These are phyloP conservation scores for Hormaphis cornu DNA, from an alignment of 1,140 invertebrate genomes.

Conservation along the genomic window DNA sequence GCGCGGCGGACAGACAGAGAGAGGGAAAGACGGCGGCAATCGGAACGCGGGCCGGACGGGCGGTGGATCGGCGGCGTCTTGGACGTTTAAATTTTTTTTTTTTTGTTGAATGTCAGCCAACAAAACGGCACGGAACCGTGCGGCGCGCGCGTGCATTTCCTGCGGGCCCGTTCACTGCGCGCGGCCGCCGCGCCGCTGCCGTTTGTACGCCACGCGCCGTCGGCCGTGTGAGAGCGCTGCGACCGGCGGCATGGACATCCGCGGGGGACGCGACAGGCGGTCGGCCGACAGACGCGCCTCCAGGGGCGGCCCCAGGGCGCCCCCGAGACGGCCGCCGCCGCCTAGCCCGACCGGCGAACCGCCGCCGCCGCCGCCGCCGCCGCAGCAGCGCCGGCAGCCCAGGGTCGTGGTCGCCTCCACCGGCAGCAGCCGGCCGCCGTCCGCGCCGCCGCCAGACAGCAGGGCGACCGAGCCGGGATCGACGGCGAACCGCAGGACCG, in stretches of 20 bases:
- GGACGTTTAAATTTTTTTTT: too few species aligned
- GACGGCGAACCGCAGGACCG: background rate
- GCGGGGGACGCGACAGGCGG: background rate
- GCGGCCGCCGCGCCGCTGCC: background rate
- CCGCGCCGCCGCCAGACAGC: background rate
- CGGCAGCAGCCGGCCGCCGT: background rate
- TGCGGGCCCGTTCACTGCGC: background rate
- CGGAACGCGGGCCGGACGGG: slow-evolving; percentile 4
- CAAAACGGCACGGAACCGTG: slow-evolving; percentile 22
- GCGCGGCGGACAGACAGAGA: background rate
- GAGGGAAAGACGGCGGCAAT: slow-evolving; percentile 23
- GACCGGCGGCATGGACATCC: background rate
- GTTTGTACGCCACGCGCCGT: slow-evolving; percentile 13
- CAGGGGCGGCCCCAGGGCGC: background rate
- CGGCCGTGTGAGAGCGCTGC: slow-evolving; percentile 31
- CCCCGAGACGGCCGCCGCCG: background rate
- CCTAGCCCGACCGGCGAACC: too few species aligned
- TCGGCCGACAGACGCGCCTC: background rate
- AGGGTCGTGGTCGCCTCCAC: background rate
- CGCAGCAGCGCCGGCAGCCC: background rate
- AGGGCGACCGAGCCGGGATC: too few species aligned
- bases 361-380: background rate
- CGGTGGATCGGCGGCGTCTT: slow-evolving; percentile 12
- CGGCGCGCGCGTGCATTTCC: slow-evolving; percentile 15
- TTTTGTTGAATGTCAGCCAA: slow-evolving; percentile 11